A percentile compares a stretch with the other conserved stretches of the same genome.
Conservation (phyloP, 2,113 vertebrate genomes). For the Crotalus horridus region DNA sequence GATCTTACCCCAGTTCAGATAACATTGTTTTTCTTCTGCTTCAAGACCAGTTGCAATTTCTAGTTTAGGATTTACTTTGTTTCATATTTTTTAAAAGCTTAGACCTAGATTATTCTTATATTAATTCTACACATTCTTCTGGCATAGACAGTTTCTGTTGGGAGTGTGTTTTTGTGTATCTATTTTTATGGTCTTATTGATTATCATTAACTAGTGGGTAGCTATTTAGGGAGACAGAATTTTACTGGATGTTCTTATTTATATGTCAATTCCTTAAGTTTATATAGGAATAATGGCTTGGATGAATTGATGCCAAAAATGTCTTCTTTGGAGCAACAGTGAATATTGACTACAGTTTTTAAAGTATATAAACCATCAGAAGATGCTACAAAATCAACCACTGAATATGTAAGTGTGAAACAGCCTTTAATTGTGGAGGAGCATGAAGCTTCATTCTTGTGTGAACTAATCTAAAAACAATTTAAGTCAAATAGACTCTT, state of each 20-base stretch:
- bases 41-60: neutral
- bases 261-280: neutral
- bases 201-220: neutral
- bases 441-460: neutral
- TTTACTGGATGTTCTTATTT: neutral
- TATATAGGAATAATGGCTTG: neutral
- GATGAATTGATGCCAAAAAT: neutral
- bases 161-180: neutral
- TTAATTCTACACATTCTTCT: neutral
- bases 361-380: neutral
- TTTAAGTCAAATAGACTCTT: conserved; percentile 21
- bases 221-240: neutral
- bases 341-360: neutral
- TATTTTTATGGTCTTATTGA: neutral
- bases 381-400: neutral
- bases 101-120: neutral
- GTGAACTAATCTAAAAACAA: neutral
- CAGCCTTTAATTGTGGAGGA: neutral
- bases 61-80: neutral
- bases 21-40: neutral
- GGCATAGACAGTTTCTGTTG: neutral
- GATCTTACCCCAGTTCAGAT: neutral
- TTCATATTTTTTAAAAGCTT: neutral
- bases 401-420: neutral
- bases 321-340: neutral